Percentiles rank a stretch among this genome's conserved stretches.
Conservation (phyloP, 2,113 vertebrate species). For the Phalacrocorax carbo region DNA sequence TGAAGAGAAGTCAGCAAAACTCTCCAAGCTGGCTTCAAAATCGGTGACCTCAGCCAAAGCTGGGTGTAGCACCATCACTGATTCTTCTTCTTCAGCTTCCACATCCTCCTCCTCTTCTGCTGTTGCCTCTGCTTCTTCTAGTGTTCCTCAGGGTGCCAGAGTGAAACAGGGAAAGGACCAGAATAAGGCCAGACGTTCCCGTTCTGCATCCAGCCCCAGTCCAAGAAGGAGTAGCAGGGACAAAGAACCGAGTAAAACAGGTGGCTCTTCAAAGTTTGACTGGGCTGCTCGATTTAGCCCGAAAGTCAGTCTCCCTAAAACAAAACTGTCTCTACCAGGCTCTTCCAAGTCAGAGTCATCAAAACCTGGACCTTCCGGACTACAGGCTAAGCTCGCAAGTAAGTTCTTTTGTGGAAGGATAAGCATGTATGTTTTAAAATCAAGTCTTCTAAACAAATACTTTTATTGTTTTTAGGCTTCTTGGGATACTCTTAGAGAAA, state of each 20-base stretch:
- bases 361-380: constrained; percentile 98
- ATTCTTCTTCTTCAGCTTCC: constrained; percentile 94
- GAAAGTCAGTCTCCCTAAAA: constrained; percentile 98
- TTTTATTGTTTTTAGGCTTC: neutral
- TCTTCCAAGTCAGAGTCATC: constrained; percentile 96
- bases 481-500: neutral
- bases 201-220: constrained; percentile 96
- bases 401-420: constrained; percentile 70
- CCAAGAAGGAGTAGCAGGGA: constrained; percentile 96
- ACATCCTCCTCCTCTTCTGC: constrained; percentile 89
- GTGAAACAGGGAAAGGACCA: constrained; percentile 99
- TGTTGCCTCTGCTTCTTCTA: constrained; percentile 87
- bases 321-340: constrained; percentile 97
- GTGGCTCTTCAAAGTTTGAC: constrained; percentile 97
- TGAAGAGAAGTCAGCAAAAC: constrained; percentile 96
- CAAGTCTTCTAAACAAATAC: neutral
- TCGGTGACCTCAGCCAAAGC: constrained; percentile 99
- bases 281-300: constrained; percentile 98
- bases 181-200: constrained; percentile 93
- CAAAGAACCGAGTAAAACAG: constrained; percentile 93
- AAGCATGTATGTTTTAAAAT: neutral
- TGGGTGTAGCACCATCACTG: constrained; percentile 98
- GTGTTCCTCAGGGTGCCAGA: constrained; percentile 89
- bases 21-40: constrained; percentile 99
- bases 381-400: constrained; percentile 99